A percentile compares a stretch with the other conserved stretches of the same genome.
phyloP scores from a whole-genome alignment of 2,113 vertebrate species.

The Psittacula cyanocephala region DNA sequence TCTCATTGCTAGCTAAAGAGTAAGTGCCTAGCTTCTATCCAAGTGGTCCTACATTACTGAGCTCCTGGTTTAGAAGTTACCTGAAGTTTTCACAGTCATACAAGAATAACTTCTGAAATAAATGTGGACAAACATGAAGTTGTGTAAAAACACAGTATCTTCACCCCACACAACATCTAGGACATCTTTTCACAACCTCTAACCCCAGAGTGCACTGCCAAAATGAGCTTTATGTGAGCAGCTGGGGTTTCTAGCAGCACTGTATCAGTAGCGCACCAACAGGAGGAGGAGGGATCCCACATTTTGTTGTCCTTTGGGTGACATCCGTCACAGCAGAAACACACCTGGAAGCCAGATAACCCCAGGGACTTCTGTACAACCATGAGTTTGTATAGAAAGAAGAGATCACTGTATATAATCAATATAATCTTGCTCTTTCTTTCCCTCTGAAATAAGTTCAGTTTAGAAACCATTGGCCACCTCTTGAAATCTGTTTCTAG shows the following conservation, averaged over 20 bases:
- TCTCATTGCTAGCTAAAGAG: neutral
- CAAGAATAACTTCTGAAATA: neutral
- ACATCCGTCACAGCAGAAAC: neutral
- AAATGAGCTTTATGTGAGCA: neutral
- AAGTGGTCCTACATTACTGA: neutral
- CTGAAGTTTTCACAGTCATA: neutral
- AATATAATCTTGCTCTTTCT: neutral
- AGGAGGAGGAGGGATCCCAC: neutral
- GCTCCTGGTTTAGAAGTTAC: neutral
- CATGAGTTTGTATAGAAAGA: neutral
- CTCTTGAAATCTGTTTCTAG: neutral
- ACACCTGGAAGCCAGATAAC: neutral
- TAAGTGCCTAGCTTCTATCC: neutral
- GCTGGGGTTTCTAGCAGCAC: neutral
- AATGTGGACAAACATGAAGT: neutral
- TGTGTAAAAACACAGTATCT: neutral
- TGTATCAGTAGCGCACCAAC: neutral
- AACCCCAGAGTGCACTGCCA: neutral
- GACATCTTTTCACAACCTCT: neutral
- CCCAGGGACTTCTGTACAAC: neutral
- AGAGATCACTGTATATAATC: neutral
- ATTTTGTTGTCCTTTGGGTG: neutral
- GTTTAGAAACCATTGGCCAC: neutral
- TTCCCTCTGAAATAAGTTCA: neutral
- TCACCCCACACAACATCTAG: neutral